Base-by-base conservation (phyloP, 2,888 invertebrate genomes). In the Zonitis immaculata region DNA sequence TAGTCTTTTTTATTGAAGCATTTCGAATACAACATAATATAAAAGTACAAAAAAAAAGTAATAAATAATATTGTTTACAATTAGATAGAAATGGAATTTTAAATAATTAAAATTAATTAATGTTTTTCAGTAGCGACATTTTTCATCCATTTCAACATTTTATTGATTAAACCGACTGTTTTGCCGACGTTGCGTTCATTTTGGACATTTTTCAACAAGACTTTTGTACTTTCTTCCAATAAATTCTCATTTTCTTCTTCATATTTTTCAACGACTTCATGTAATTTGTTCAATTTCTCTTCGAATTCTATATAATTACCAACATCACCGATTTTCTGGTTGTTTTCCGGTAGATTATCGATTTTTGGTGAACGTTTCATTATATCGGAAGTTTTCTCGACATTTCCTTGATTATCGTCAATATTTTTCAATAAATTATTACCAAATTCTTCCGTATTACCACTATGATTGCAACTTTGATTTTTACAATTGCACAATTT, bases 401-500 rank as follows among this genome's bases (percentile, higher is more conserved):
- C 12, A 6, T 32, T 6, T 2, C 4, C 43, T 20, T 20, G 16
- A 42, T 42, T n/a, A 27, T 25, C 25, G 12, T 25, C 25, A 12
- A 44, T 28, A 28, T 12, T 27, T 25, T 27, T 16, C 18, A 14
- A 26, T 6, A 44, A 11, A 44, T 16, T 28, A 25, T 44, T 25
- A 2, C 25, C 18, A n/a, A 28, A 27, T 18, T 44, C 44, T 12
- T 44, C 28, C n/a, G 27, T 18, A 49, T 42, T 26, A 14, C n/a
- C n/a, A n/a, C 28, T 30, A 28, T 64, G 62, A 35, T 64, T 59
- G 49, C 66, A 68, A 26, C 56, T 57, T 4, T 57, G 52, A 49
- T 70, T 67, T 42, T 66, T 60, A 22, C 70, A 70, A n/a, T 68
- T 64, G 53, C 76, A 76, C 6, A 76, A 57, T 51, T 71, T 71